These are phyloP conservation scores for Ophion ventricosus DNA, from an alignment of 2,888 invertebrate species.

Conservation along the genomic window DNA sequence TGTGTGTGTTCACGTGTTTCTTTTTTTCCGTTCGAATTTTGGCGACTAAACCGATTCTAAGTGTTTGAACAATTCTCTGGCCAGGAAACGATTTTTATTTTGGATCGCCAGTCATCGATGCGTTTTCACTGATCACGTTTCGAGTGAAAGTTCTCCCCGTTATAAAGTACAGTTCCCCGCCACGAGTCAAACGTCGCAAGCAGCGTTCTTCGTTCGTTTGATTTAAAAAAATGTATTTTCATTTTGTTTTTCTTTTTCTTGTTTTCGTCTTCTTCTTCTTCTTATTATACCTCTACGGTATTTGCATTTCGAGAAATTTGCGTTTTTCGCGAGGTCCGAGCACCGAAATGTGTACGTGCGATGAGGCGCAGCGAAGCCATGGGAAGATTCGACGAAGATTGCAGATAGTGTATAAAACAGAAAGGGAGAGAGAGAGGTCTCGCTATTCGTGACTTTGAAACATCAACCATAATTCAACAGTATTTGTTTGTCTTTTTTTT, in stretches of 20 bases:
- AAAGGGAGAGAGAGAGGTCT: neutral
- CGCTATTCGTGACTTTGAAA: neutral
- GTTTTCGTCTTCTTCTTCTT: slow-evolving; percentile 7
- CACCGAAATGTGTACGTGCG: neutral
- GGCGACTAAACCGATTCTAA: neutral
- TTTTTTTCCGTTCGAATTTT: slow-evolving; percentile 19
- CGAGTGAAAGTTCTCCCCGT: slow-evolving; percentile 56
- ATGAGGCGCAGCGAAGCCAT: no score
- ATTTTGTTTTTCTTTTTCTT: neutral
- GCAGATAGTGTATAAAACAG: neutral
- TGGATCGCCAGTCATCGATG: slow-evolving; percentile 17
- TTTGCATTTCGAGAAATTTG: neutral
- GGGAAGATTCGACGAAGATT: no score
- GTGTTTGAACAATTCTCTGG: neutral
- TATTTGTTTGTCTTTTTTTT: slow-evolving; percentile 19
- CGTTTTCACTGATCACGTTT: slow-evolving; percentile 56
- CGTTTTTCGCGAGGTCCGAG: neutral
- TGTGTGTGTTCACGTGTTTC: neutral
- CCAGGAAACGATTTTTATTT: neutral
- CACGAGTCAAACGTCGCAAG: slow-evolving; percentile 33
- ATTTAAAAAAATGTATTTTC: neutral
- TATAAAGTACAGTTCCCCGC: slow-evolving; percentile 10
- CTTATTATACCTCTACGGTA: neutral
- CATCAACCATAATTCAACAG: neutral
- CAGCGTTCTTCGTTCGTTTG: slow-evolving; percentile 3